Evolutionary conservation across 2,113 vertebrate genomes (phyloP).

Genomic region (Xenotilapia longispinis): DNA sequence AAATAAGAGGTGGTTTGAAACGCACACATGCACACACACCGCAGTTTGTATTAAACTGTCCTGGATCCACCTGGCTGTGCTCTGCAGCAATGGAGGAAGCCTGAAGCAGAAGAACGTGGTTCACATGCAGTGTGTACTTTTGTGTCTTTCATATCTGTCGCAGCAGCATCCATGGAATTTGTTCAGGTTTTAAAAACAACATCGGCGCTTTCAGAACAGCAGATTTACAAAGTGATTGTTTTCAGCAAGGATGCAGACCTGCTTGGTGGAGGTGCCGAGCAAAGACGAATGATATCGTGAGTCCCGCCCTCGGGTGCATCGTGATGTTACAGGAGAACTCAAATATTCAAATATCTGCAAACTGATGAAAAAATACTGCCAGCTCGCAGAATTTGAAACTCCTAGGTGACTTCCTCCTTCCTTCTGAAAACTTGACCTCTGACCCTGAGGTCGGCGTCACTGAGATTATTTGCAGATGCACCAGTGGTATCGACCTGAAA

Average conservation of each 20-base stretch:
- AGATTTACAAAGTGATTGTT: not conserved
- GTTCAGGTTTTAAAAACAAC: not conserved
- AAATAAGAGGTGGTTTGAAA: not conserved
- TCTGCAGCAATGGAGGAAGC: not conserved
- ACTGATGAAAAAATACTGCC: not conserved
- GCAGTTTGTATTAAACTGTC: not conserved
- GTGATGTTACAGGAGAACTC: not conserved
- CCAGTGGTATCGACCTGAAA: not conserved
- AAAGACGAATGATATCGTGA: rapidly evolving
- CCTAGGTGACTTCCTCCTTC: not conserved
- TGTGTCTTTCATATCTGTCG: not conserved
- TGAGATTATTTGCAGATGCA: not conserved
- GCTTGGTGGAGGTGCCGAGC: not conserved
- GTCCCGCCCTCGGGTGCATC: rapidly evolving
- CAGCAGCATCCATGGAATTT: not conserved
- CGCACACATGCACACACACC: not conserved
- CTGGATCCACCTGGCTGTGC: not conserved
- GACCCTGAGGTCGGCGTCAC: not conserved
- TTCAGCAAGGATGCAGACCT: not conserved
- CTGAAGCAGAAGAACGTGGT: not conserved
- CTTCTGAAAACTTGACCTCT: not conserved
- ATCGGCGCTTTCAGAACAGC: not conserved
- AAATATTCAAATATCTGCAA: not conserved
- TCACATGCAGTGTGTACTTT: not conserved
- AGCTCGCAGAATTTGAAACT: not conserved